Evolutionary conservation across 2,113 vertebrate species (phyloP), one percentile per base, ranked within the genome.

Genomic region (Alligator sinensis): DNA sequence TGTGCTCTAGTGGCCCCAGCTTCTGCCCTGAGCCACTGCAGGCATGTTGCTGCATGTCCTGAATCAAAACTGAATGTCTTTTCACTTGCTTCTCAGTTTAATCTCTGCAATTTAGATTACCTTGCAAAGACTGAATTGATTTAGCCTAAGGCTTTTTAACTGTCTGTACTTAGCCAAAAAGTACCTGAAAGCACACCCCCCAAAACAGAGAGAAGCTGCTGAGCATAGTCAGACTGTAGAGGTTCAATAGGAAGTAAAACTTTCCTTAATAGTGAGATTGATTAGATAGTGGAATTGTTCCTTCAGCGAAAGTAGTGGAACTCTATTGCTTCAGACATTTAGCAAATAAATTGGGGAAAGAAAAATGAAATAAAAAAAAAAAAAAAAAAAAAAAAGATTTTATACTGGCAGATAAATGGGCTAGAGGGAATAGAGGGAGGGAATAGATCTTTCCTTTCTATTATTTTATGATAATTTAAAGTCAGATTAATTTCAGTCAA

Each of bases 321-420:
- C 92, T 94, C 92, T 0, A 95, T 96, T 97, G 93, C 90, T 96
- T 96, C 96, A 96, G 96, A 95, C 96, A 94, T 96, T 97, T 96
- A 97, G 96, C 96, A 97, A 47, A 97, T 96, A 95, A 94, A 91
- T 86, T 94, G 96, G 95, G 92, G 95, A 96, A 86, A 94, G 96
- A 96, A 97, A 86, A 96, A 97, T 95, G 90, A 96, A 97, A 96
- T 86, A 95, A 95, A 96, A 96, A 96, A 94, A 94, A 92, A 95
- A 96, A 96, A 94, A 94, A 92, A 95, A 96, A 96, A 96, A 94
- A 94, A 92, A 95, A 24, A 96, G 91, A 47, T 47, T 93, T 82
- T 95, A 94, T 92, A 22, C 92, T 96, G 91, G 90, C 95, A 95
- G 95, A 93, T 96, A 94, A 86, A 82, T 79, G 92, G 91, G 59